These are phyloP conservation scores for Bubo blakistoni DNA, from an alignment of 2,113 vertebrate genomes.

Conservation along the genomic window DNA sequence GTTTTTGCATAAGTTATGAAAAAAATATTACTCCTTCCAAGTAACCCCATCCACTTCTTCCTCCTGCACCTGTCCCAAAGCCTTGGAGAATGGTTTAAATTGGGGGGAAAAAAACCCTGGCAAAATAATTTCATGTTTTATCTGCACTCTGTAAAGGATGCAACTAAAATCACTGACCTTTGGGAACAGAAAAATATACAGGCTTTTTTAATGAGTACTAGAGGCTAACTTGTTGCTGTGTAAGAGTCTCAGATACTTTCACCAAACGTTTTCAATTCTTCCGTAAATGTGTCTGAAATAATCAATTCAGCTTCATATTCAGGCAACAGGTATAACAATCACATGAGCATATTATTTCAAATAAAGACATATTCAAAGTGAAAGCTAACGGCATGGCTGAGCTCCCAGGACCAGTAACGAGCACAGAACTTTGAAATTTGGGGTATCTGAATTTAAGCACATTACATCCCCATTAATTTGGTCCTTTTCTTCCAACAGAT, in stretches of 20 bases:
- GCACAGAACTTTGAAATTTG: not conserved
- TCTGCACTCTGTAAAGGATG: not conserved
- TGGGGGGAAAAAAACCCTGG: not conserved
- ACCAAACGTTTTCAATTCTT: accelerated
- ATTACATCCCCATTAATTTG: not conserved
- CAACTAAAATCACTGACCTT: not conserved
- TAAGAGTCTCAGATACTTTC: not conserved
- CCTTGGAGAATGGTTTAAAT: not conserved
- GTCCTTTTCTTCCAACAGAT: not conserved
- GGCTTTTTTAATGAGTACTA: not conserved
- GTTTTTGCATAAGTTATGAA: not conserved
- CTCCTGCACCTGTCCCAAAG: not conserved
- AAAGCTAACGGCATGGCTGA: not conserved
- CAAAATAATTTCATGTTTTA: conserved; percentile 1
- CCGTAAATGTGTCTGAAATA: not conserved
- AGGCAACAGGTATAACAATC: not conserved
- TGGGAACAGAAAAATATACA: not conserved
- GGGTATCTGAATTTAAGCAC: not conserved
- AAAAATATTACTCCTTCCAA: not conserved
- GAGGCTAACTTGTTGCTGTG: not conserved
- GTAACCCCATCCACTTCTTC: not conserved
- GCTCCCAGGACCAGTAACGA: not conserved
- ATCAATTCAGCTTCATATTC: not conserved
- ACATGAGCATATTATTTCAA: not conserved
- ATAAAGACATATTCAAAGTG: not conserved